These are phyloP conservation scores for Agriopis aurantiaria DNA, from an alignment of 2,888 invertebrate genomes.

Conservation along the genomic window DNA sequence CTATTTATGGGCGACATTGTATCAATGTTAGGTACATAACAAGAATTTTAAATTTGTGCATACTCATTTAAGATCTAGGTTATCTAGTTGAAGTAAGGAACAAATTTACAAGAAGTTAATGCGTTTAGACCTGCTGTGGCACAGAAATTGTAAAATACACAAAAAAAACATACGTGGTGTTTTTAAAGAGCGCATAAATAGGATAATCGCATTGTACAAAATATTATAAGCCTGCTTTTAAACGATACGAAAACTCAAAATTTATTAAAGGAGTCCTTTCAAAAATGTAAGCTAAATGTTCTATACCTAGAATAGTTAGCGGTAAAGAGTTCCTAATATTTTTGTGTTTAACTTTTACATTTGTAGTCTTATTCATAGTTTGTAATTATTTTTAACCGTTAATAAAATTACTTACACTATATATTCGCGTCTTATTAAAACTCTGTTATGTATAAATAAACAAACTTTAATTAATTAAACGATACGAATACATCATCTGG, in stretches of 20 bases:
- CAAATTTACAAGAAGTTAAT: background rate
- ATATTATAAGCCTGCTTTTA: background rate
- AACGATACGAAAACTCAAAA: background rate
- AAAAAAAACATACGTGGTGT: background rate
- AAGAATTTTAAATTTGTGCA: too few relatives aligned
- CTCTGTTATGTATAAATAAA: conserved; percentile 71
- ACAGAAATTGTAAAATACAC: background rate
- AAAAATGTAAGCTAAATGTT: background rate
- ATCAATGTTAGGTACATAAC: too few relatives aligned
- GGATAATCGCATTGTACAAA: background rate
- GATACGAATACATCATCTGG: conserved; percentile 67
- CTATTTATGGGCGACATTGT: too few relatives aligned
- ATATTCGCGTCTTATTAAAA: conserved; percentile 32
- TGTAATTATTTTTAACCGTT: conserved; percentile 40
- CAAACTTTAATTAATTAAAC: conserved; percentile 70
- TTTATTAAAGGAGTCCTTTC: background rate
- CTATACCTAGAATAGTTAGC: conserved; percentile 27
- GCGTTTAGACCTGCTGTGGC: background rate
- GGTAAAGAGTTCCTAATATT: conserved; percentile 53
- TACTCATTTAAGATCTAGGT: too few relatives aligned
- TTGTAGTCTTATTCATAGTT: conserved; percentile 45
- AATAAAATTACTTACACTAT: conserved; percentile 30
- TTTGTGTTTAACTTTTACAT: conserved; percentile 43
- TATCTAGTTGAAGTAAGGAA: background rate
- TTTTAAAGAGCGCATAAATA: background rate